phyloP scores from a whole-genome alignment of 23 tunicate genomes.

The Botrylloides violaceus region DNA sequence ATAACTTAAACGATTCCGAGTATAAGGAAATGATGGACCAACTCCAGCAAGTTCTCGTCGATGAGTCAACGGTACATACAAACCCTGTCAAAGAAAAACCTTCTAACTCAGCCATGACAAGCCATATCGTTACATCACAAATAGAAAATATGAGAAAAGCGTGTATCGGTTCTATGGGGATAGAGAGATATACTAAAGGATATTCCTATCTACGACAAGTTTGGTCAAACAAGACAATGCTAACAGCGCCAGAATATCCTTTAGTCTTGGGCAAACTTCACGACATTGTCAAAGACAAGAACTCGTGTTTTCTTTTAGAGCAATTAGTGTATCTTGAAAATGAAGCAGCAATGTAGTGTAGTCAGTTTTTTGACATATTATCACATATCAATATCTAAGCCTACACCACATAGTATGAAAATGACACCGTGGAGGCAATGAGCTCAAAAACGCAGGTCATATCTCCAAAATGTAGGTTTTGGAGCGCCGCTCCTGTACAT shows the following conservation, averaged over 20 bases:
- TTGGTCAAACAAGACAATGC: conserved; percentile 35
- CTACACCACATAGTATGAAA: too few relatives aligned
- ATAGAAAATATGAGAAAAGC: conserved; percentile 39
- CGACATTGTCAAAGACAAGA: conserved; percentile 46
- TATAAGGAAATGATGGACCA: conserved; percentile 53
- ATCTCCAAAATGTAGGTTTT: too few relatives aligned
- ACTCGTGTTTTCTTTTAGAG: conserved; percentile 61
- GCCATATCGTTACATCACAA: conserved; percentile 27
- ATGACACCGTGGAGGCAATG: too few relatives aligned
- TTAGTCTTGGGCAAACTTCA: conserved; percentile 15
- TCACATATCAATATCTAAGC: too few relatives aligned
- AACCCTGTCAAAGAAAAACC: neutral
- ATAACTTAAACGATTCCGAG: conserved; percentile 43
- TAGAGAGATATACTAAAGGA: conserved; percentile 43
- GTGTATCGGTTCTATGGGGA: conserved; percentile 41
- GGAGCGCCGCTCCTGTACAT: too few relatives aligned
- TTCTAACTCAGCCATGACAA: conserved; percentile 19
- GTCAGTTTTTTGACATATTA: neutral
- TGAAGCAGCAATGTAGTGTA: conserved; percentile 13
- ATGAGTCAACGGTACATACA: conserved; percentile 28
- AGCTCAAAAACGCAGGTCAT: too few relatives aligned
- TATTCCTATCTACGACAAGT: conserved; percentile 28
- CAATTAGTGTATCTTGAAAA: conserved; percentile 75
- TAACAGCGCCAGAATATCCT: conserved; percentile 12
- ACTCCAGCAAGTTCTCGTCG: conserved; percentile 57